These are phyloP conservation scores for Eucriotettix oculatus DNA, from an alignment of 2,888 invertebrate species.

Conservation along the genomic window DNA sequence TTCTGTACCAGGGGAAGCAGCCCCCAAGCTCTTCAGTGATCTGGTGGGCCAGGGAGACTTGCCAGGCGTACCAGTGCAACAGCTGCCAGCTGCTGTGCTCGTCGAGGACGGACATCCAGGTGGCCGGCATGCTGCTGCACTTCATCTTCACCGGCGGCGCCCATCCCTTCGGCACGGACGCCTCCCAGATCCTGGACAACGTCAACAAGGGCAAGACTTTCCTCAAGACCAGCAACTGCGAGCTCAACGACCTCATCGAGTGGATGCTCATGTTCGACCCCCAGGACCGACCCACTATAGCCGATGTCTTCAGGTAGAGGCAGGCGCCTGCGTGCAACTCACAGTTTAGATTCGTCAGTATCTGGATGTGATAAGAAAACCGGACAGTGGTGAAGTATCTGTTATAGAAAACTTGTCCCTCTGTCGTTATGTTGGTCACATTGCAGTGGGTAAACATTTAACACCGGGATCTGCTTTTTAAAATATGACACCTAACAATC, in stretches of 20 bases:
- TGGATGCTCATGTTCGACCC: conserved; percentile 26
- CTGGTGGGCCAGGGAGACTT: conserved; percentile 27
- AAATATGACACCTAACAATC: too few relatives aligned
- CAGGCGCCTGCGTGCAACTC: conserved; percentile 2
- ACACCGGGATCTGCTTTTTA: too few relatives aligned
- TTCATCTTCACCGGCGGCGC: conserved; percentile 25
- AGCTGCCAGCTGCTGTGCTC: conserved; percentile 20
- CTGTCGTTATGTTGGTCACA: too few relatives aligned
- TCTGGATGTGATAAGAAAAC: too few relatives aligned
- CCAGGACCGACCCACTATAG: conserved; percentile 21
- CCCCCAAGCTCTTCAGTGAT: conserved; percentile 24
- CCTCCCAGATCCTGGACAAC: conserved; percentile 23
- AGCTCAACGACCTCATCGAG: conserved; percentile 23
- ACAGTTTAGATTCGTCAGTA: too few relatives aligned
- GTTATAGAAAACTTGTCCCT: too few relatives aligned
- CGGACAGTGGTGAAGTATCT: too few relatives aligned
- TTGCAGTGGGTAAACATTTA: too few relatives aligned
- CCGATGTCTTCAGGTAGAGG: conserved; percentile 24
- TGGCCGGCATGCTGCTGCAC: conserved; percentile 23
- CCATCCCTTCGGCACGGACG: conserved; percentile 25
- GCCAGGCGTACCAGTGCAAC: conserved; percentile 15
- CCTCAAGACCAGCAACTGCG: conserved; percentile 18
- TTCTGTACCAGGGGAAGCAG: conserved; percentile 21
- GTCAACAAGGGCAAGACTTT: conserved; percentile 19
- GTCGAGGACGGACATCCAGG: conserved; percentile 25